Evolutionary conservation across 1,140 invertebrate genomes (phyloP).

Genomic region (Bombyx mori): DNA sequence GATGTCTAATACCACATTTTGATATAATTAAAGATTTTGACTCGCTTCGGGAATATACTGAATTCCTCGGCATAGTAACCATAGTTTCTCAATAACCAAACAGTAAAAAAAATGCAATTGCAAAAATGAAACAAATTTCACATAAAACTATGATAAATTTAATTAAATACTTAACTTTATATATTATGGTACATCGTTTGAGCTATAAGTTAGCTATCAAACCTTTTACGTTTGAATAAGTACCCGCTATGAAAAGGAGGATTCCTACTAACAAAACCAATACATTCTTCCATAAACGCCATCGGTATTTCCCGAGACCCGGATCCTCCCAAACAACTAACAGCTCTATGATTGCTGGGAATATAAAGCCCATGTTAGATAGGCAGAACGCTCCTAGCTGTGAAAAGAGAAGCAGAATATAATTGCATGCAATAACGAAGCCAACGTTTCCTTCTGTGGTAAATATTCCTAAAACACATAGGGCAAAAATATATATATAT

Average conservation of each 20-base stretch:
- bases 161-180: background rate
- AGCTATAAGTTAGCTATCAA: constrained; percentile 60
- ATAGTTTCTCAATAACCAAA: background rate
- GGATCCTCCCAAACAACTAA: constrained; percentile 77
- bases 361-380: constrained; percentile 87
- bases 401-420: constrained; percentile 13
- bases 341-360: constrained; percentile 88
- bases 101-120: background rate
- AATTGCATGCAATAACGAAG: background rate
- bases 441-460: background rate
- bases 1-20: too few species aligned
- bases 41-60: too few species aligned
- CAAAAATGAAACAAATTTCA: background rate
- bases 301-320: constrained; percentile 72
- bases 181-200: background rate
- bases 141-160: background rate
- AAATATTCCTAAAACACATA: background rate
- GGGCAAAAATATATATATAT: too few species aligned
- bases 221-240: constrained; percentile 78
- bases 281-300: constrained; percentile 78
- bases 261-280: constrained; percentile 77
- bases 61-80: background rate
- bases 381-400: constrained; percentile 76
- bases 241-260: constrained; percentile 82
- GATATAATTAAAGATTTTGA: too few species aligned